Conservation (phyloP, 2,888 invertebrate genomes). For the Cataglyphis rosenhaueri region DNA sequence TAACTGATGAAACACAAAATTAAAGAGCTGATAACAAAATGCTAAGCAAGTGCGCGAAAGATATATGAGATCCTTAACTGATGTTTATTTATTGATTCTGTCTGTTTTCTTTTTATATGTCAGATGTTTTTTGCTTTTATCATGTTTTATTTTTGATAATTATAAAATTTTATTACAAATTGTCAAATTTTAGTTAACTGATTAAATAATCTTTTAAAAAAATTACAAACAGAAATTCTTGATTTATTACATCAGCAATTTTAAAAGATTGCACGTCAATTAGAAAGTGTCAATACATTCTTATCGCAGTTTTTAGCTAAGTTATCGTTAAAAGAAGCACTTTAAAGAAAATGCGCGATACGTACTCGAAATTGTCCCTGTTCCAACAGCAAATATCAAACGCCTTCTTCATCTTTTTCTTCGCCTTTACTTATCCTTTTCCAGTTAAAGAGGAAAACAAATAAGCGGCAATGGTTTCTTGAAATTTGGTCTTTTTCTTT, state of each 20-base stretch:
- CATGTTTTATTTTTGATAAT: neutral
- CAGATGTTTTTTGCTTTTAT: neutral
- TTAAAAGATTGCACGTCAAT: constrained; percentile 22
- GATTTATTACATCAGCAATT: constrained; percentile 4
- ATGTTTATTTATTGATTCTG: constrained; percentile 37
- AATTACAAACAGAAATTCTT: neutral
- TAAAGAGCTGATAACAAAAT: constrained; percentile 40
- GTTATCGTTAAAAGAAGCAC: constrained; percentile 5
- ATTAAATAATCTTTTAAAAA: neutral
- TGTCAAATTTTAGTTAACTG: neutral
- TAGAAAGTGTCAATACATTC: constrained; percentile 15
- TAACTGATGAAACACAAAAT: constrained; percentile 50
- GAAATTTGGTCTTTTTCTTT: constrained; percentile 4
- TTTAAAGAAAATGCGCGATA: constrained; percentile 5
- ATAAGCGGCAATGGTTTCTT: constrained; percentile 14
- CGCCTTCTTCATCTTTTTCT: neutral
- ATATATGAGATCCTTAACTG: constrained; percentile 34
- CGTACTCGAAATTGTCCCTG: constrained; percentile 6
- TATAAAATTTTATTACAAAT: neutral
- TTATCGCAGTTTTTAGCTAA: constrained; percentile 21
- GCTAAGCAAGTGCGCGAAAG: constrained; percentile 7
- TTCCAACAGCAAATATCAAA: neutral
- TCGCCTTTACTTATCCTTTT: neutral
- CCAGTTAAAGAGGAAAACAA: neutral
- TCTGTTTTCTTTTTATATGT: neutral